phyloP scores from a whole-genome alignment of 2,888 invertebrate species.

The Osmoderma eremita region DNA sequence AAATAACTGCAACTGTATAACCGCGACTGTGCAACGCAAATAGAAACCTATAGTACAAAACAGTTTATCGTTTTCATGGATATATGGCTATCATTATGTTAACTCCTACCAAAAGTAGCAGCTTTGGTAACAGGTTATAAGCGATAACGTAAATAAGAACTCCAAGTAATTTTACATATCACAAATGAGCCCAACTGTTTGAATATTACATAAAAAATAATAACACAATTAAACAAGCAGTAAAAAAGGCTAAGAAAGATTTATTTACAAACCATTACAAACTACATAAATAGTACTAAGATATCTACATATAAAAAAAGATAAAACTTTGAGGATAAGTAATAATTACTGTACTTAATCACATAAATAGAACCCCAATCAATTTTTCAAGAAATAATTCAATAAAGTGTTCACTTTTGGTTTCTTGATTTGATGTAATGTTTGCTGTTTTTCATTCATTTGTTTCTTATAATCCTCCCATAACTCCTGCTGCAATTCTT shows the following conservation, averaged over 20 bases:
- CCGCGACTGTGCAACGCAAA: too few relatives aligned
- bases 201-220: too few relatives aligned
- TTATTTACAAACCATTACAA: constrained; percentile 25
- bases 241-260: constrained; percentile 3
- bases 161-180: too few relatives aligned
- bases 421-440: constrained; percentile 67
- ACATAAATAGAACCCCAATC: not conserved
- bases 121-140: too few relatives aligned
- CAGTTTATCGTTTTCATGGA: too few relatives aligned
- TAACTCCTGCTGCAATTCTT: constrained; percentile 78
- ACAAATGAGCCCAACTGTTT: too few relatives aligned
- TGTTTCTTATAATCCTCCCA: constrained; percentile 71
- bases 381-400: constrained; percentile 73
- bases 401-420: constrained; percentile 72
- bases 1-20: too few relatives aligned
- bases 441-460: constrained; percentile 56
- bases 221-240: not conserved
- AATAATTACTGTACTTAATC: not conserved
- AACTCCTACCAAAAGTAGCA: too few relatives aligned
- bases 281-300: constrained; percentile 19
- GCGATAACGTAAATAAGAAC: too few relatives aligned
- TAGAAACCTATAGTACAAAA: too few relatives aligned
- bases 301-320: constrained; percentile 27
- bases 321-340: constrained; percentile 6
- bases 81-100: too few relatives aligned